Conservation (phyloP, 2,888 invertebrate genomes). For the Sussaba pulchella region DNA sequence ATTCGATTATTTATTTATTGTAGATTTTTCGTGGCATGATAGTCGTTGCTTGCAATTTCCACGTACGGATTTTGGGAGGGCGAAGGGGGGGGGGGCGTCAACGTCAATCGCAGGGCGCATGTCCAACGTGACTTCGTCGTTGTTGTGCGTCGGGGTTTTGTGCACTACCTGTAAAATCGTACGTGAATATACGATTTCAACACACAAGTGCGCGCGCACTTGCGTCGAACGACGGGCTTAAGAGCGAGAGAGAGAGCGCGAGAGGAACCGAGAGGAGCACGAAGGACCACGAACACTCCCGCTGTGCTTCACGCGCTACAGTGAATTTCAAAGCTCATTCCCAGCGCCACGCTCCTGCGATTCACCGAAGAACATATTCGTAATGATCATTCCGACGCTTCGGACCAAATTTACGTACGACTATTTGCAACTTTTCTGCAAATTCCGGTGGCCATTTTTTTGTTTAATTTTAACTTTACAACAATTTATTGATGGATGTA, state of each 20-base stretch:
- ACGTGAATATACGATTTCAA: not conserved
- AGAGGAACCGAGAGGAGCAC: too few species aligned
- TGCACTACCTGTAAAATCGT: slow-evolving; percentile 33
- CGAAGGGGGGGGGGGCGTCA: not conserved
- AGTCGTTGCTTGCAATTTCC: not conserved
- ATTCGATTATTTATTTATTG: too few species aligned
- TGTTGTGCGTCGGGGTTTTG: not conserved
- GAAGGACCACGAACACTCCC: too few species aligned
- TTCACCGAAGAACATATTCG: not conserved
- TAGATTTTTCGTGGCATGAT: too few species aligned
- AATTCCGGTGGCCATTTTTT: too few species aligned
- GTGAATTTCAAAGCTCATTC: slow-evolving; percentile 31
- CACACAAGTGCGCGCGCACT: not conserved
- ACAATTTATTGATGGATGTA: too few species aligned
- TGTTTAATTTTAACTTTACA: too few species aligned
- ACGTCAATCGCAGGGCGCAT: not conserved
- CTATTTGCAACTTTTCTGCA: too few species aligned
- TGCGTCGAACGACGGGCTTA: not conserved
- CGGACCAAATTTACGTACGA: too few species aligned
- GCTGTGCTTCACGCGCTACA: not conserved
- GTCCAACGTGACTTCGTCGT: not conserved
- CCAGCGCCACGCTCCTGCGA: not conserved
- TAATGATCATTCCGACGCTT: too few species aligned
- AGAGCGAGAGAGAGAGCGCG: too few species aligned
- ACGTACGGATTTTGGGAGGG: not conserved